Base-by-base conservation (phyloP, 2,888 invertebrate genomes). In the Spicauda simplicius region DNA sequence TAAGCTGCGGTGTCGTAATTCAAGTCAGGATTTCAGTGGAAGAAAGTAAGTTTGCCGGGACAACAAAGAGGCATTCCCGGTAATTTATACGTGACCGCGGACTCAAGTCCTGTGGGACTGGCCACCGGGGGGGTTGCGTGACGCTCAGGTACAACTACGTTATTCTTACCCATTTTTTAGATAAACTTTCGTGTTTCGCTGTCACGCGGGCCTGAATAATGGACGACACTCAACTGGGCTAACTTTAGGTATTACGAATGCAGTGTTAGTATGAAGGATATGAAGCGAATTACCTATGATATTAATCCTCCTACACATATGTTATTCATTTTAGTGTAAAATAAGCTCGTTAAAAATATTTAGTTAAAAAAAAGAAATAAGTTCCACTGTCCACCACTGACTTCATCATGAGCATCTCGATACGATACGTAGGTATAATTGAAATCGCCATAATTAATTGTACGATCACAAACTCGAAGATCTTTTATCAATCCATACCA, bases 1-100 rank as follows among this genome's bases (percentile, higher is more conserved):
- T 82, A 83, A 85, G 84, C 81, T 80, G 79, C 76, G 76, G 80
- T 80, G 80, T 80, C 83, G 86, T 90, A 88, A 90, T 87, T 91
- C 90, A 87, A 88, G 89, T 84, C 86, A 85, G 86, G 89, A 88
- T 90, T 90, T 89, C 85, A 89, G 85, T 85, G 79, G 86, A 88
- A 87, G 85, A 88, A 88, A 87, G 85, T 85, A 88, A 89, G 86
- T 90, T 88, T 85, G 81, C 75, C 77, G 83, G 87, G 84, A 88
- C 87, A 88, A 90, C 90, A 90, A 89, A 88, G 89, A 87, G 86
- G 81, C 77, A 81, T 83, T 85, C 83, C 83, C 86, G 84, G 91
- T 91, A 91, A 91, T 91, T 91, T 91, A 91, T 91, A 91, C 88
- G 91, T 90, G 90, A 89, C 91, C 88, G 86, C 85, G 79, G 77